These are phyloP conservation scores for Lordiphosa collinella DNA, from an alignment of 1,140 invertebrate genomes.

Conservation along the genomic window DNA sequence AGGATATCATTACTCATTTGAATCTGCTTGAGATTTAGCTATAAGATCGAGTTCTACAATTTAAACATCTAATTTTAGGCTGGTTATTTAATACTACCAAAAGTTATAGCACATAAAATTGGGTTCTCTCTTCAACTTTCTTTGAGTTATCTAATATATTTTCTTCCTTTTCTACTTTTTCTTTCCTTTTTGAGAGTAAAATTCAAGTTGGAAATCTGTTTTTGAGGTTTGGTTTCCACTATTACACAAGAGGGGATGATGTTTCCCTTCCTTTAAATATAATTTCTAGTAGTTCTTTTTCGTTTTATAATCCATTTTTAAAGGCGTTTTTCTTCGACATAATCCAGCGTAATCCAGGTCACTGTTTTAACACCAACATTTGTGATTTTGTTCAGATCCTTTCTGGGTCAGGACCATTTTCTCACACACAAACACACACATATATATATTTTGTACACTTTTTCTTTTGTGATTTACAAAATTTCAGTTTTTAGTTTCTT, in stretches of 20 bases:
- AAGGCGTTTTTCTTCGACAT: slow-evolving; percentile 2
- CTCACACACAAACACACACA: slow-evolving; percentile 43
- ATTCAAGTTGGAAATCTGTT: background rate
- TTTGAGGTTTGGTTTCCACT: background rate
- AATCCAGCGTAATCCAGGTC: slow-evolving; percentile 59
- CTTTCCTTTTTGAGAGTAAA: too few relatives aligned
- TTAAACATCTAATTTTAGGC: background rate
- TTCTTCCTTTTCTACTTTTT: too few relatives aligned
- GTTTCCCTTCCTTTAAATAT: background rate
- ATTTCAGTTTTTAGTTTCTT: slow-evolving; percentile 23
- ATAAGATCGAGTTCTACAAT: too few relatives aligned
- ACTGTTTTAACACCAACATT: slow-evolving; percentile 43
- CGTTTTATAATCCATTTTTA: slow-evolving; percentile 60
- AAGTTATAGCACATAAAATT: background rate
- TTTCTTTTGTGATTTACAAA: slow-evolving; percentile 25
- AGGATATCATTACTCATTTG: too few relatives aligned
- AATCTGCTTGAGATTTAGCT: too few relatives aligned
- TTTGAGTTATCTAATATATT: background rate
- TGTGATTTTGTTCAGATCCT: slow-evolving; percentile 37
- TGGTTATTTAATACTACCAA: too few relatives aligned
- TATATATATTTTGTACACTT: slow-evolving; percentile 25
- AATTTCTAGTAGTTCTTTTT: background rate
- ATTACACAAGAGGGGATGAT: background rate
- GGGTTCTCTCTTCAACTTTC: background rate
- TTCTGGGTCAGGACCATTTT: slow-evolving; percentile 40